Evolutionary conservation across 2,797 vertebrate genomes (phyloP), one percentile per base, ranked within the genome.

Genomic region (Acrossocheilus wenchowensis): DNA sequence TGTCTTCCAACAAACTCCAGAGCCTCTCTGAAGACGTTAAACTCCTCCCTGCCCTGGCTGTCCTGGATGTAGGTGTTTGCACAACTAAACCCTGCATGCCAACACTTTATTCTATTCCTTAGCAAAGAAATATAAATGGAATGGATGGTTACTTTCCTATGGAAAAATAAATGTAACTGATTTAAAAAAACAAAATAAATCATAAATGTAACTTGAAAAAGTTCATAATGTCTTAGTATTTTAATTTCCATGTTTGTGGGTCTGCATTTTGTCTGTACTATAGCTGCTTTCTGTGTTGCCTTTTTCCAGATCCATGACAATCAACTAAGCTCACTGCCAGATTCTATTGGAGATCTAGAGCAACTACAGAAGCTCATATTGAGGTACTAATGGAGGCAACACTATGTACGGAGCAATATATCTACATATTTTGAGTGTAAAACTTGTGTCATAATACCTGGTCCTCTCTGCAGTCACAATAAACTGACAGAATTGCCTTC

Each of bases 351-450:
- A 90, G 95, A 96, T 34, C 92, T 99, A 72, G 94, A 96, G 86
- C 96, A 98, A 88, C 96, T 99, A 45, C 97, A 98, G 93, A 97
- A 97, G 85, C 95, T 99, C 57, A 95, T 96, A 90, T 92, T 98
- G 89, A 98, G 98, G 98, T 97, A 93, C 19, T 73, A 26, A 48
- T 43, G 12, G 30, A 62, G n/a, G 4, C 41, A 12, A 6, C 60
- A 34, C 23, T 60, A 5, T 15, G 17, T 1, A 73, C 6, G 0
- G 6, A 41, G 45, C 11, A 11, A 11, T 64, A 43, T 30, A 39
- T 71, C 17, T 36, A 3, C 21, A 0, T 75, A 15, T 74, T 48
- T 36, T 75, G 1, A 57, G 15, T 74, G 26, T 36, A 4, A 52
- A 64, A 11, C 6, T 11, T 57, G 36, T 79, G 64, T 71, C 26